Conservation (phyloP, 2,113 vertebrate genomes). For the Cyprinodon tularosa region DNA sequence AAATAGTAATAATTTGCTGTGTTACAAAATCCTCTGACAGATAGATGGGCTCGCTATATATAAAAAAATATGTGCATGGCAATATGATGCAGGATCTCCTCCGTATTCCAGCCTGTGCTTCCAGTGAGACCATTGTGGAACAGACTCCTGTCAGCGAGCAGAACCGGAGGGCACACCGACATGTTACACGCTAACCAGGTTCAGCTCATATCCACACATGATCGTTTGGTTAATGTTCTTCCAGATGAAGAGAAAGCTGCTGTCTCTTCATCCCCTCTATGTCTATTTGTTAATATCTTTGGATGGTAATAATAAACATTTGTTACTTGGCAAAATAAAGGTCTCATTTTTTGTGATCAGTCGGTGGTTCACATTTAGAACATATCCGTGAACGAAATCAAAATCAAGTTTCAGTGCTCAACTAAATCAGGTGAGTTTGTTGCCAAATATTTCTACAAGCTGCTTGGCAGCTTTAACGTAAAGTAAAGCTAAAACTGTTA, state of each 20-base stretch:
- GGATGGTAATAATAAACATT: slow-evolving; percentile 61
- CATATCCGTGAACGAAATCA: slow-evolving; percentile 25
- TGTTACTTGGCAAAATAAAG: slow-evolving; percentile 66
- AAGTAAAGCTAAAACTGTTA: slow-evolving; percentile 1
- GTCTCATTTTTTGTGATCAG: slow-evolving; percentile 27
- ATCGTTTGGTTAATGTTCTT: slow-evolving; percentile 47
- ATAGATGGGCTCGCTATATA: slow-evolving; percentile 40
- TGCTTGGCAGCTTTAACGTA: no score
- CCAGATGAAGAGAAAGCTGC: slow-evolving; percentile 42
- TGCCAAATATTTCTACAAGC: no score
- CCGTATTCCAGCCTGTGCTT: slow-evolving; percentile 19
- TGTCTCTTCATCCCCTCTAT: slow-evolving; percentile 30
- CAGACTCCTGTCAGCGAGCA: no score
- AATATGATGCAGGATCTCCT: slow-evolving; percentile 2
- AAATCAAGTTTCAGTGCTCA: not conserved
- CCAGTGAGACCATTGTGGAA: slow-evolving; percentile 19
- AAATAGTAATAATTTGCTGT: slow-evolving; percentile 57
- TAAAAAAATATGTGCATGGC: slow-evolving; percentile 49
- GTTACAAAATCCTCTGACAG: slow-evolving; percentile 52
- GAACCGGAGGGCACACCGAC: slow-evolving; percentile 1
- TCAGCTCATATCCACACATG: slow-evolving; percentile 5
- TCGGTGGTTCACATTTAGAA: slow-evolving; percentile 11
- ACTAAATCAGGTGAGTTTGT: not conserved
- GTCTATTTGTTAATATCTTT: slow-evolving; percentile 28
- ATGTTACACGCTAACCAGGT: not conserved